Conservation (phyloP, 2,888 invertebrate species). For the Acanthosepion lycidas region DNA sequence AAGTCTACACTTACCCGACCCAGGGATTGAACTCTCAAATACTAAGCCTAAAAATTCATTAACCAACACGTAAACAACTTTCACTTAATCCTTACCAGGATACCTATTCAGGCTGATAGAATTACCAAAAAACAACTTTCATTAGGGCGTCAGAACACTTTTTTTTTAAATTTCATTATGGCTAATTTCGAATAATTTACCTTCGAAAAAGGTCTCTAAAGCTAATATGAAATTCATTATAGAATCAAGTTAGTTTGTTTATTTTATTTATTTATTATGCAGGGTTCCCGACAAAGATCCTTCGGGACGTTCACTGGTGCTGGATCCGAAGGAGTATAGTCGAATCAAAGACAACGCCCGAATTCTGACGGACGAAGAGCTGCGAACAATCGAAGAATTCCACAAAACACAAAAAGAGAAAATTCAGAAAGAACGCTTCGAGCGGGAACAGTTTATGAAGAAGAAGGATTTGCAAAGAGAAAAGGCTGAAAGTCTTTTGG, state of each 20-base stretch:
- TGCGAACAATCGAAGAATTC: conserved; percentile 58
- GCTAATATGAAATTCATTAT: too few species aligned
- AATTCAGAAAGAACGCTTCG: conserved; percentile 42
- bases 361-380: conserved; percentile 68
- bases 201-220: too few species aligned
- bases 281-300: conserved; percentile 74
- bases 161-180: too few species aligned
- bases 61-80: too few species aligned
- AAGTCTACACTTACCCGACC: too few species aligned
- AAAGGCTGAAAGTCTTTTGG: conserved; percentile 72
- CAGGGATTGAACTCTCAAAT: too few species aligned
- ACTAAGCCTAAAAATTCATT: too few species aligned
- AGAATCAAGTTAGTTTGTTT: not conserved
- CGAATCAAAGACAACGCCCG: conserved; percentile 67
- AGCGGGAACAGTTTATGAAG: conserved; percentile 72
- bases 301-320: conserved; percentile 69
- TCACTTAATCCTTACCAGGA: too few species aligned
- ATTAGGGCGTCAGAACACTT: too few species aligned
- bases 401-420: conserved; percentile 65
- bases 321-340: conserved; percentile 67
- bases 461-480: conserved; percentile 69
- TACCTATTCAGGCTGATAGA: too few species aligned
- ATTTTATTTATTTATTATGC: conserved; percentile 48
- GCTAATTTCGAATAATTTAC: too few species aligned
- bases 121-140: too few species aligned